These are phyloP conservation scores for Ctenodactylus gundi DNA, from an alignment of 2,113 vertebrate genomes.

Conservation along the genomic window DNA sequence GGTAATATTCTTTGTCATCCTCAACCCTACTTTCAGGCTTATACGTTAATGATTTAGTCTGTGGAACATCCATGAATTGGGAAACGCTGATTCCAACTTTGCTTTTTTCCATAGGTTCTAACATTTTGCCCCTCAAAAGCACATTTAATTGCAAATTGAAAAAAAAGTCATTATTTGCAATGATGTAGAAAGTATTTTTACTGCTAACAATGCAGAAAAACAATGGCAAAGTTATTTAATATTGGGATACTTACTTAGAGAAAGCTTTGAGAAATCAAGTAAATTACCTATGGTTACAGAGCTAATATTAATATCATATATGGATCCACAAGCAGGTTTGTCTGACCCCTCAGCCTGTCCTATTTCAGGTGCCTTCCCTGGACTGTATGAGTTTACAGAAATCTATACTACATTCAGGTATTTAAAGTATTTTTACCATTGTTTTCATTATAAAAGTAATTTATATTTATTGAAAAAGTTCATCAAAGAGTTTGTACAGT, in stretches of 20 bases:
- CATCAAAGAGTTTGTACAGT: not conserved
- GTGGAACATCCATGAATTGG: not conserved
- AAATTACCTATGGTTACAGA: not conserved
- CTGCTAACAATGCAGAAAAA: constrained; percentile 13
- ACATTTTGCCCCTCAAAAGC: not conserved
- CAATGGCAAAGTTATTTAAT: not conserved
- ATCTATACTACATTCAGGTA: not conserved
- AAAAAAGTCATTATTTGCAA: not conserved
- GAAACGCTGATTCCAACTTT: not conserved
- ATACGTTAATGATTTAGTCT: not conserved
- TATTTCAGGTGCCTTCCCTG: not conserved
- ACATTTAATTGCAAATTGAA: not conserved
- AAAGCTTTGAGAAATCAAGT: not conserved
- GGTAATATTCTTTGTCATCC: not conserved
- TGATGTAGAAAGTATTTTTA: not conserved
- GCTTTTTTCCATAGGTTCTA: constrained; percentile 25
- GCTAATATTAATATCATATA: not conserved
- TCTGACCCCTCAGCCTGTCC: not conserved
- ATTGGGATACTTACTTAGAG: not conserved
- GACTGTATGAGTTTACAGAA: not conserved
- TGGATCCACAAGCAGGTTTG: not conserved
- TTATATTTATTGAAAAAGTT: constrained; percentile 27
- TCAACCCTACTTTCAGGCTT: not conserved
- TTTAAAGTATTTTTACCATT: not conserved
- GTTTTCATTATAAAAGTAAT: constrained; percentile 35